phyloP scores from a whole-genome alignment of 2,797 vertebrate genomes.

The Parambassis ranga region DNA sequence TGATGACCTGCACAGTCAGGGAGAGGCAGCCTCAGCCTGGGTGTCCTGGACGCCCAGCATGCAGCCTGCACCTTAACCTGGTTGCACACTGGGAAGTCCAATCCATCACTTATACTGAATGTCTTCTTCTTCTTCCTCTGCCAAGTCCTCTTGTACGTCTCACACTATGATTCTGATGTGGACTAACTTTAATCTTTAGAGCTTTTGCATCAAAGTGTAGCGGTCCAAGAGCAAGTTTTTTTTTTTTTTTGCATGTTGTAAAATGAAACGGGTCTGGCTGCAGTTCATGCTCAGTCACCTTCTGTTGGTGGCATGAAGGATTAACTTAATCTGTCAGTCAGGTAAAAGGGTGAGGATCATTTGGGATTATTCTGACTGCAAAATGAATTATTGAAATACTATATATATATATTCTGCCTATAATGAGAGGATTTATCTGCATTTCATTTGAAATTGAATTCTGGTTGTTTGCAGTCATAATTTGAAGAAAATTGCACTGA shows the following conservation, averaged over 20 bases:
- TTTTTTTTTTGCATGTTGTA: too few species aligned
- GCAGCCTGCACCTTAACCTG: background rate
- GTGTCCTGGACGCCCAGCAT: conserved; percentile 11
- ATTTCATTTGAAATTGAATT: too few species aligned
- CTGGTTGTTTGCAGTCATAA: too few species aligned
- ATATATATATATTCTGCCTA: too few species aligned
- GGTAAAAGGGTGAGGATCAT: background rate
- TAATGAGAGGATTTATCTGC: background rate
- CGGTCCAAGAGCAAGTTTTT: background rate
- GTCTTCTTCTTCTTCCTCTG: background rate
- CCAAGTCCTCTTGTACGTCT: background rate
- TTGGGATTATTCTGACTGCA: background rate
- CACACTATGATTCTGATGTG: background rate
- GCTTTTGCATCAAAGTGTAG: background rate
- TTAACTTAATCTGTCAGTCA: background rate
- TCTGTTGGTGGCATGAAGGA: background rate
- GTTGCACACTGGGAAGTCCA: background rate
- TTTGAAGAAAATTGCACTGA: too few species aligned
- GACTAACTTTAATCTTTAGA: background rate
- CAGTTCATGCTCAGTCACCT: background rate
- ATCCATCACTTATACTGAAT: conserved; percentile 20
- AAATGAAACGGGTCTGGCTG: too few species aligned
- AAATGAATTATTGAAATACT: too few species aligned
- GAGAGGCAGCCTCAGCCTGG: background rate
- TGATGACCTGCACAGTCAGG: background rate